These are phyloP conservation scores for Cepphus grylle DNA, from an alignment of 2,113 vertebrate genomes.

Conservation along the genomic window DNA sequence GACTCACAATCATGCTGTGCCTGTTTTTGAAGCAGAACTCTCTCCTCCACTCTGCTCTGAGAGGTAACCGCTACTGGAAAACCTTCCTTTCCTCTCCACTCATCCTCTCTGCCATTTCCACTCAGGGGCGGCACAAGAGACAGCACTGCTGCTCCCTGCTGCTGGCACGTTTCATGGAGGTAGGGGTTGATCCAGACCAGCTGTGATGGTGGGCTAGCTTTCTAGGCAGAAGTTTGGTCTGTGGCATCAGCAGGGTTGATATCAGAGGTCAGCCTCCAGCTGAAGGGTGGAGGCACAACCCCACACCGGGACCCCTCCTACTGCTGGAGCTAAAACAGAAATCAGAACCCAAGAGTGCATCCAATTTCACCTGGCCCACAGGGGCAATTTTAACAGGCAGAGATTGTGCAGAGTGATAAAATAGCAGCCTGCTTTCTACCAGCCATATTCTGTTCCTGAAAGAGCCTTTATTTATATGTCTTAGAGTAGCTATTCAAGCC, in stretches of 20 bases:
- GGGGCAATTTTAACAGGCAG: neutral
- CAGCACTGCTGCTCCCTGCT: neutral
- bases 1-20: neutral
- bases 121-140: neutral
- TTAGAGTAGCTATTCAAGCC: neutral
- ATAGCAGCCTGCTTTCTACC: neutral
- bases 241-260: neutral
- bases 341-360: neutral
- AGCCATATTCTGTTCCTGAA: neutral
- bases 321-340: neutral
- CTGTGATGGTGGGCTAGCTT: neutral
- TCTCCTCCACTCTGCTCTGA: neutral
- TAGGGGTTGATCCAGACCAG: neutral
- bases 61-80: neutral
- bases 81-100: neutral
- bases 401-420: neutral
- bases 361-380: fast-evolving
- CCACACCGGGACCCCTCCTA: neutral
- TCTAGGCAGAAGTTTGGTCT: neutral
- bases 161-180: neutral
- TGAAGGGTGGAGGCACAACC: neutral
- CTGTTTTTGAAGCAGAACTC: neutral
- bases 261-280: neutral
- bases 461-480: neutral
- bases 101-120: neutral